Base-by-base conservation (phyloP, 2,888 invertebrate genomes). In the Tetramorium bicarinatum region DNA sequence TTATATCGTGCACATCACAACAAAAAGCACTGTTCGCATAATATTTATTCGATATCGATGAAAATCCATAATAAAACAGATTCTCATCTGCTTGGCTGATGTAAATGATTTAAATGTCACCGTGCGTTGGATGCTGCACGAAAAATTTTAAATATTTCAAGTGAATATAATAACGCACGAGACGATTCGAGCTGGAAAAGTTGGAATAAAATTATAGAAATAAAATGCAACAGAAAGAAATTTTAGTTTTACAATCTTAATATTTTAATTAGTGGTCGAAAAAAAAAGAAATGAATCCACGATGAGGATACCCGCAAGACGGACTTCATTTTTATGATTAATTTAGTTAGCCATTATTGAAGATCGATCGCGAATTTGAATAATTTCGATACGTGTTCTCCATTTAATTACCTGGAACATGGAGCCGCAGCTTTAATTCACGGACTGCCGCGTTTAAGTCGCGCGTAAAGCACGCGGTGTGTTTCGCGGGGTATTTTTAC, bases 11-110 rank as follows among this genome's bases (percentile, higher is more conserved):
- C 8, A 47, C n/a, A 54, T 41, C 29, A 25, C 25, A 59, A 79
- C 79, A 71, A 79, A 71, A 79, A 71, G 44, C 34, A 71, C 18
- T 71, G 44, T 44, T 4, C 59, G 15, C 38, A 21, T 38, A 59
- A 59, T 47, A 67, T 79, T 79, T 79, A 79, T 79, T 71, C 21
- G 72, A 79, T 79, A 71, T 79, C 47, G 38, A 13, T 69, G 34
- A 18, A 47, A 59, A 47, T 59, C 25, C 47, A 59, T 59, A 21
- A 69, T 59, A 69, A 56, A 69, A 71, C 21, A 47, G 72, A 47
- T 79, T 79, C 21, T 59, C 7, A 18, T 29, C 47, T 71, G 47
- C 21, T 56, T 34, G 54, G 29, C 29, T 56, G 34, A 18, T 47
- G 47, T 25, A 47, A 29, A 79, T 21, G 34, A 21, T 59, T 54